Evolutionary conservation across 2,797 vertebrate species (phyloP).

Genomic region (Chrysocyon brachyurus): DNA sequence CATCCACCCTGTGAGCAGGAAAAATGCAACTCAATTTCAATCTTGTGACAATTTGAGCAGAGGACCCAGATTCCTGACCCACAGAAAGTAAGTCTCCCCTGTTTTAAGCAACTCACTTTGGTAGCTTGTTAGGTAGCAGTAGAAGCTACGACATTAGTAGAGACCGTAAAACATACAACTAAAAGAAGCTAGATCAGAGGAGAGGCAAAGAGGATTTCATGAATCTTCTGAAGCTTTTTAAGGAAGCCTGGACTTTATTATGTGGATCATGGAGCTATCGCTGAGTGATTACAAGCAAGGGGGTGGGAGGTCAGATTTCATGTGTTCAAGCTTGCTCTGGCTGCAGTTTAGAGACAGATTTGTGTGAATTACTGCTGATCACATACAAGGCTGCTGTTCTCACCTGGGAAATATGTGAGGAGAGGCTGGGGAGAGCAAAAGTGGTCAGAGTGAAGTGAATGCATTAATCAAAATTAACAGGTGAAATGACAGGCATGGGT

Average conservation of each 20-base stretch:
- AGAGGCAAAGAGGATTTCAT: neutral
- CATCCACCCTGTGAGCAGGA: neutral
- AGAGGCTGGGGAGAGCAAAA: neutral
- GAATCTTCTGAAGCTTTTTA: neutral
- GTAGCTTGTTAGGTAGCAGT: neutral
- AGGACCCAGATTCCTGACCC: neutral
- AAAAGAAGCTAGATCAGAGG: neutral
- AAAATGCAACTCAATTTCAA: neutral
- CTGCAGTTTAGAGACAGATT: neutral
- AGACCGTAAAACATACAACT: neutral
- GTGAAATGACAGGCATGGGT: neutral
- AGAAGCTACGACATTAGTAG: neutral
- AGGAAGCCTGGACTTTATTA: neutral
- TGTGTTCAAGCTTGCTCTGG: rapidly evolving
- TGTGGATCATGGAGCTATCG: rapidly evolving
- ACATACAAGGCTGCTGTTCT: neutral
- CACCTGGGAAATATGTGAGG: rapidly evolving
- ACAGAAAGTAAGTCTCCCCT: neutral
- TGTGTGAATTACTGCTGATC: rapidly evolving
- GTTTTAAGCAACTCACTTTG: neutral
- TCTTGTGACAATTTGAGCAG: neutral
- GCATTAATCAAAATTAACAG: neutral
- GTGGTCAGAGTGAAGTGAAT: neutral
- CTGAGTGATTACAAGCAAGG: neutral
- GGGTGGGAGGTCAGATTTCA: neutral